Percentiles rank a stretch among this genome's conserved stretches.
Evolutionary conservation across 2,797 vertebrate species (phyloP).

Genomic region (Hippocampus kuda): DNA sequence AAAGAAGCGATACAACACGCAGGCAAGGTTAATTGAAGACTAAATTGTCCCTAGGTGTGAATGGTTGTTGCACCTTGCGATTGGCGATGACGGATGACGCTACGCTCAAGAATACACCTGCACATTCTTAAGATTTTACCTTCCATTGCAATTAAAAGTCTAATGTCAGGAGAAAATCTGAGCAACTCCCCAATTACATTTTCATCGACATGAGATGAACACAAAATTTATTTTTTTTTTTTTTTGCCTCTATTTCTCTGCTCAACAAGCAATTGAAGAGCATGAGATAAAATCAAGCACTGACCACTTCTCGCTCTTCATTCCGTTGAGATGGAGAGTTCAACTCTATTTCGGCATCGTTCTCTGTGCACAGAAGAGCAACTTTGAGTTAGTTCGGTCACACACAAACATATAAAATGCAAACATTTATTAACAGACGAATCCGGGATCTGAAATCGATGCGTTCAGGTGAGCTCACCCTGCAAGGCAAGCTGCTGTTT

Average conservation of each 20-base stretch:
- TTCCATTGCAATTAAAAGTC: neutral
- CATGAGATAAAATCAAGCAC: conserved; percentile 6
- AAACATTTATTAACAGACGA: neutral
- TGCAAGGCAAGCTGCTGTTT: conserved; percentile 14
- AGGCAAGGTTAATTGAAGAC: no score
- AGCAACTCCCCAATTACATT: neutral
- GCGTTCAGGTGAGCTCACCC: neutral
- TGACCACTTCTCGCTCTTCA: conserved; percentile 59
- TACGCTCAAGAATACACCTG: no score
- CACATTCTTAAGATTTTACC: neutral
- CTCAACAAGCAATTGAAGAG: neutral
- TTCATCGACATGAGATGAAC: no score
- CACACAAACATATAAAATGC: neutral
- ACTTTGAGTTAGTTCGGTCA: neutral
- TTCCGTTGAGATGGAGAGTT: conserved; percentile 11
- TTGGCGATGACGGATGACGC: no score
- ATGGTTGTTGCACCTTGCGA: no score
- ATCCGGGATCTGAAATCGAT: conserved; percentile 6
- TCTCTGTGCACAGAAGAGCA: conserved; percentile 30
- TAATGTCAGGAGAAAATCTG: neutral
- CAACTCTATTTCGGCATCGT: conserved; percentile 7
- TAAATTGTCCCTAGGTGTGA: no score
- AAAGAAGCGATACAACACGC: no score
- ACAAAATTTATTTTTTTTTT: no score
- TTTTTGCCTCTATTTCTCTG: neutral